These are phyloP conservation scores for Brachypalpus laphriformis DNA, from an alignment of 2,888 invertebrate species.

Conservation along the genomic window DNA sequence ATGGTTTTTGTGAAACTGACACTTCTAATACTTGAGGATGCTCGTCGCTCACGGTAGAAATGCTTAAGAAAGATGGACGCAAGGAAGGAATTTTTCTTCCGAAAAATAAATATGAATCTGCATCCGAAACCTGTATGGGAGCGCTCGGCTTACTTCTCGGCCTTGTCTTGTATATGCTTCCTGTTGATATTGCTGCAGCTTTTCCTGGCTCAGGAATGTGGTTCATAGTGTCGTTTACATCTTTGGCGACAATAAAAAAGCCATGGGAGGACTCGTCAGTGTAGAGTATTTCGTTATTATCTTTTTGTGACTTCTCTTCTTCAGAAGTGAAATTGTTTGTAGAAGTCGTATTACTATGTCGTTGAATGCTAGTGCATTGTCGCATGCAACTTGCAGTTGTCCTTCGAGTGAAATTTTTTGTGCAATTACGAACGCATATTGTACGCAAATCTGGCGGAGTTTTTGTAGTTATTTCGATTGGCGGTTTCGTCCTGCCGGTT, in stretches of 20 bases:
- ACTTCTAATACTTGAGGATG: conserved; percentile 85
- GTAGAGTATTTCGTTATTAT: conserved; percentile 82
- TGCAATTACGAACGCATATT: conserved; percentile 82
- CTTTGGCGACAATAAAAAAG: conserved; percentile 81
- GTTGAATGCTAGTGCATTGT: conserved; percentile 80
- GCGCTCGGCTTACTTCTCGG: conserved; percentile 76
- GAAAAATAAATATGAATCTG: conserved; percentile 88
- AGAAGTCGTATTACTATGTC: conserved; percentile 73
- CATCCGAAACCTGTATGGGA: conserved; percentile 72
- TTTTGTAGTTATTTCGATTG: conserved; percentile 80
- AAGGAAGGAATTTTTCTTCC: conserved; percentile 86
- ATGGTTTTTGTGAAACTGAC: conserved; percentile 83
- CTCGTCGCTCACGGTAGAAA: conserved; percentile 84
- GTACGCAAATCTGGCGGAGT: conserved; percentile 80
- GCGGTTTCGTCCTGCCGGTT: conserved; percentile 77
- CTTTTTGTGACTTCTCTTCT: conserved; percentile 76
- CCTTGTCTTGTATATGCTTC: conserved; percentile 75
- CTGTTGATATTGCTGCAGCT: conserved; percentile 35
- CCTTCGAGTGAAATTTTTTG: conserved; percentile 82
- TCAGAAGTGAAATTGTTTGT: conserved; percentile 53
- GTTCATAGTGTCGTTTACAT: conserved; percentile 81
- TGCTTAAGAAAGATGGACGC: conserved; percentile 79
- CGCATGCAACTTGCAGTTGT: conserved; percentile 83
- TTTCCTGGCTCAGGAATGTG: conserved; percentile 79
- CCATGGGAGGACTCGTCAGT: conserved; percentile 83